Conservation (phyloP, 2,113 vertebrate species). For the Pelodiscus sinensis region DNA sequence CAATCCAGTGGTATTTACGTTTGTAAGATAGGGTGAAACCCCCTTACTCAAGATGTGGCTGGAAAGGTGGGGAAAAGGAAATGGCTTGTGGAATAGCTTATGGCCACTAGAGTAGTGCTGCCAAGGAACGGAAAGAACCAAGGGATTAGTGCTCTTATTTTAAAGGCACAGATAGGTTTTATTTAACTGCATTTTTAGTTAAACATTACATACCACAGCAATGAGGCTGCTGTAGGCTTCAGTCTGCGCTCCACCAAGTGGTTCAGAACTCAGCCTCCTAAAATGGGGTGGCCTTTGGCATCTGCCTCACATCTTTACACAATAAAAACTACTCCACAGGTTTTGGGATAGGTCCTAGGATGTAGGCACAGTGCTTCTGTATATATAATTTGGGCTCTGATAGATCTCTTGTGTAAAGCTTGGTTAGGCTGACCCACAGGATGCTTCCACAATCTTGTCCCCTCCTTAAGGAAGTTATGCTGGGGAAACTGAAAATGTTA, state of each 20-base stretch:
- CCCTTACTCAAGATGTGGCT: not conserved
- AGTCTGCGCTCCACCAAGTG: rapidly evolving
- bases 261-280: not conserved
- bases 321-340: not conserved
- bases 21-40: not conserved
- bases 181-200: not conserved
- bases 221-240: not conserved
- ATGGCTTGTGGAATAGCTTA: not conserved
- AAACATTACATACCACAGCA: not conserved
- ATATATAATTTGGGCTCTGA: not conserved
- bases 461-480: conserved; percentile 22
- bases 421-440: conserved; percentile 33
- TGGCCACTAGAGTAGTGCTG: not conserved
- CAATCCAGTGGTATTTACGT: not conserved
- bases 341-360: not conserved
- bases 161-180: not conserved
- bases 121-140: not conserved
- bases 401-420: not conserved
- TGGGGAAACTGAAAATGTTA: conserved; percentile 56
- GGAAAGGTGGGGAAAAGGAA: not conserved
- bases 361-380: not conserved
- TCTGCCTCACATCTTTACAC: not conserved
- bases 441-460: conserved; percentile 41
- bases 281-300: not conserved
- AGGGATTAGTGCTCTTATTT: not conserved